These are phyloP conservation scores for Scaptomyza cyrtandrae DNA, from an alignment of 2,888 invertebrate species.

Conservation along the genomic window DNA sequence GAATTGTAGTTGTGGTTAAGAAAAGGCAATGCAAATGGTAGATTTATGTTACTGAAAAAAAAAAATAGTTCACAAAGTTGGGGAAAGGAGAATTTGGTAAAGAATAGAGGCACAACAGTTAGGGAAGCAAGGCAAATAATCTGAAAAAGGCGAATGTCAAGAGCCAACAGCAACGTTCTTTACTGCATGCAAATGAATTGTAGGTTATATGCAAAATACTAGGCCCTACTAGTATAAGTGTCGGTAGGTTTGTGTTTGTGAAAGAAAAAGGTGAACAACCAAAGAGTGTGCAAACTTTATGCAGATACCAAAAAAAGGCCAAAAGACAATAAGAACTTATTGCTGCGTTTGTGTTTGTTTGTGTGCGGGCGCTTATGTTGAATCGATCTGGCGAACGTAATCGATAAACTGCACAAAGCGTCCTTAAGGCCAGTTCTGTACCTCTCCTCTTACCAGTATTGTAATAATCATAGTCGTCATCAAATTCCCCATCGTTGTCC, in stretches of 20 bases:
- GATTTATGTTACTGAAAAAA: conserved; percentile 18
- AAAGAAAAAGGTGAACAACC: conserved; percentile 73
- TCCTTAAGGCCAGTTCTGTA: conserved; percentile 23
- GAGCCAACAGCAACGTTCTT: conserved; percentile 42
- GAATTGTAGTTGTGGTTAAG: conserved; percentile 20
- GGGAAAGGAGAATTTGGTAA: neutral
- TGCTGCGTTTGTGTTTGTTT: conserved; percentile 19
- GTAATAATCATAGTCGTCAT: conserved; percentile 92
- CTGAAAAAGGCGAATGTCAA: conserved; percentile 71
- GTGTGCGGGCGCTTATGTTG: conserved; percentile 32
- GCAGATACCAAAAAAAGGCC: conserved; percentile 18
- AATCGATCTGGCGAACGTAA: conserved; percentile 57
- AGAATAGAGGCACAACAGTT: neutral
- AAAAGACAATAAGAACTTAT: conserved; percentile 29
- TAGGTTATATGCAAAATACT: conserved; percentile 61
- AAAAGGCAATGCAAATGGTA: too few species aligned
- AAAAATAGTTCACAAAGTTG: conserved; percentile 10
- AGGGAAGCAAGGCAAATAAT: conserved; percentile 27
- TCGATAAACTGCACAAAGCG: conserved; percentile 51
- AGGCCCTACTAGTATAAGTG: conserved; percentile 6
- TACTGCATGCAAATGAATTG: conserved; percentile 34
- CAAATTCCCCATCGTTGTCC: conserved; percentile 89
- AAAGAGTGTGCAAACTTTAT: conserved; percentile 51
- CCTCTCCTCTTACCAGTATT: conserved; percentile 85
- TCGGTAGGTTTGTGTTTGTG: conserved; percentile 14